A percentile compares a stretch with the other conserved stretches of the same genome.
phyloP scores from a whole-genome alignment of 2,797 vertebrate genomes.

The Pseudomugil tenellus region DNA sequence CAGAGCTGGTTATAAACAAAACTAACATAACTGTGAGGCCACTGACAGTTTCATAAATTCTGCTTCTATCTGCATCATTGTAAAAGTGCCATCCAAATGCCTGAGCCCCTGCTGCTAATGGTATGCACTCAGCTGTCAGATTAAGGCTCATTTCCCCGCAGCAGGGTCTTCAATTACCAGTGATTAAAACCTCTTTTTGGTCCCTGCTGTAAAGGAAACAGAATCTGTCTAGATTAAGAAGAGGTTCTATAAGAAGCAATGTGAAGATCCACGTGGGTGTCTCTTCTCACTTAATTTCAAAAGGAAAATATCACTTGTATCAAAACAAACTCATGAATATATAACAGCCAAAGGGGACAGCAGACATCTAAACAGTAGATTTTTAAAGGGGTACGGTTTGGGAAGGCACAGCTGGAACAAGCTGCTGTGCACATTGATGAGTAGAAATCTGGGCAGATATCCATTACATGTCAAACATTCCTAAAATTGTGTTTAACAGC shows the following conservation, averaged over 20 bases:
- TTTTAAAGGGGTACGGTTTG: not conserved
- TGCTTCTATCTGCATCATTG: conserved; percentile 35
- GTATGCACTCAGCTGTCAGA: conserved; percentile 75
- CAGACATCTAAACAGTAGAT: not conserved
- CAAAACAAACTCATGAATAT: not conserved
- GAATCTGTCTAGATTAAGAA: conserved; percentile 51
- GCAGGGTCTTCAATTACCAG: conserved; percentile 80
- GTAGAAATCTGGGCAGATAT: no score
- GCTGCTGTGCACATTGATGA: no score
- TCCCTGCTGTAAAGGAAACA: conserved; percentile 63
- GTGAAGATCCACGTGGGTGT: conserved; percentile 3
- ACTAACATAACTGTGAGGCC: conserved; percentile 7
- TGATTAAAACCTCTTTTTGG: conserved; percentile 78
- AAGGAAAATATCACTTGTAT: not conserved
- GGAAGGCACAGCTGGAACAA: not conserved
- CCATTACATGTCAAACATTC: not conserved
- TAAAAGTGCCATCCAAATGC: conserved; percentile 57
- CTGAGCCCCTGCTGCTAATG: conserved; percentile 67
- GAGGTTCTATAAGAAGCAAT: no score
- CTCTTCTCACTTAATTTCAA: conserved; percentile 6
- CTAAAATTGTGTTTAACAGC: not conserved
- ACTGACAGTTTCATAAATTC: conserved; percentile 50
- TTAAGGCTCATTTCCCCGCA: conserved; percentile 82
- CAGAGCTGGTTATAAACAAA: not conserved
- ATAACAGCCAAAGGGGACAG: not conserved